A percentile compares a stretch with the other conserved stretches of the same genome.
phyloP scores from a whole-genome alignment of 1,140 invertebrate species.

The Drosophila chauvacae region DNA sequence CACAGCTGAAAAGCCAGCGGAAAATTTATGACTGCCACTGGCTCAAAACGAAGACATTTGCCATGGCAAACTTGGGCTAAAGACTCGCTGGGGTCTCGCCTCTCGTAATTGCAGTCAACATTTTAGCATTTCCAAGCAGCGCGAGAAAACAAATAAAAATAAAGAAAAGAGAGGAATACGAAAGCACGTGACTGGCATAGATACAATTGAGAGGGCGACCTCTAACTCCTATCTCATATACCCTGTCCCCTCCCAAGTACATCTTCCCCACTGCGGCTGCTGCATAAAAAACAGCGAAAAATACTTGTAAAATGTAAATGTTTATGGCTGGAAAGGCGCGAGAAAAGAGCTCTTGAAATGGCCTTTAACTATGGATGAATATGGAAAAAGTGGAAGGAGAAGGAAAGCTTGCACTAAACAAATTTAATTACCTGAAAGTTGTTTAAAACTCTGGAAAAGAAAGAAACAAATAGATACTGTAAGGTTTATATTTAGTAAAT shows the following conservation, averaged over 20 bases:
- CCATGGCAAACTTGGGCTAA: slow-evolving; percentile 15
- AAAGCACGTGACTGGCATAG: slow-evolving; percentile 45
- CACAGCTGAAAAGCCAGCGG: slow-evolving; percentile 19
- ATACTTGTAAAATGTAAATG: slow-evolving; percentile 65
- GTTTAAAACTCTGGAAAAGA: no score
- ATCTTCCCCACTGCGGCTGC: slow-evolving; percentile 2
- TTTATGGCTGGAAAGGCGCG: slow-evolving; percentile 61
- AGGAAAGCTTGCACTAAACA: slow-evolving; percentile 1
- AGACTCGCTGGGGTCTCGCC: slow-evolving; percentile 24
- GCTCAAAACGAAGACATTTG: slow-evolving; percentile 42
- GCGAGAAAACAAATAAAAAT: slow-evolving; percentile 49
- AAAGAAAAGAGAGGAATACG: background rate
- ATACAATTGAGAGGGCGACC: slow-evolving; percentile 26
- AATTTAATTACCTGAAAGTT: slow-evolving; percentile 5
- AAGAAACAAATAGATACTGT: no score
- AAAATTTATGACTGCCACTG: slow-evolving; percentile 39
- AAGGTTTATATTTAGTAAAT: no score
- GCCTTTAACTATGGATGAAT: slow-evolving; percentile 43
- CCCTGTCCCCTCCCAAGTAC: background rate
- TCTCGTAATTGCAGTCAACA: slow-evolving; percentile 46
- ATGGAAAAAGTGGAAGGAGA: background rate
- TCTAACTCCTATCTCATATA: slow-evolving; percentile 12
- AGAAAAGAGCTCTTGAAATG: slow-evolving; percentile 46
- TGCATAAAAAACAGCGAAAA: slow-evolving; percentile 11
- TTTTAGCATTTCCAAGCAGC: slow-evolving; percentile 39